Percentiles rank a stretch among this genome's conserved stretches.
These are phyloP conservation scores for Caenorhabditis briggsae DNA, from an alignment of 1,140 invertebrate species.

Conservation along the genomic window DNA sequence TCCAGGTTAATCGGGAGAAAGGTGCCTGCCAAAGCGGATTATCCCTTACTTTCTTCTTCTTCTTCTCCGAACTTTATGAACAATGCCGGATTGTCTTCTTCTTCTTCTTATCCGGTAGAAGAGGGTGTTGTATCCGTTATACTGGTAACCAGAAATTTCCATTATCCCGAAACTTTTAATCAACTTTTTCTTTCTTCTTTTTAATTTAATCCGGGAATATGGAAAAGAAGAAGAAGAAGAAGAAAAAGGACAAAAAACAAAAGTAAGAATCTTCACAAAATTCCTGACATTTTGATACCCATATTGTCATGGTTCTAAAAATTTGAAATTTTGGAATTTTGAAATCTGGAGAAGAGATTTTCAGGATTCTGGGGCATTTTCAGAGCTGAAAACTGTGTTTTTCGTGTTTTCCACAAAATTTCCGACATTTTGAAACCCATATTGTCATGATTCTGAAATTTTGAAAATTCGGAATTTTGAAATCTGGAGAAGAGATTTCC, in stretches of 20 bases:
- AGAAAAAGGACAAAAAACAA: too few relatives aligned
- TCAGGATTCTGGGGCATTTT: background rate
- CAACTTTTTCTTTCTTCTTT: background rate
- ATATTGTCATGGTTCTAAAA: too few relatives aligned
- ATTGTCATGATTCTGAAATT: too few relatives aligned
- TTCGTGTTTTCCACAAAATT: too few relatives aligned
- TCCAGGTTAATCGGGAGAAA: slow-evolving; percentile 51
- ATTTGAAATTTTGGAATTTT: background rate
- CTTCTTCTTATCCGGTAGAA: background rate
- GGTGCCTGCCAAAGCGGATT: slow-evolving; percentile 49
- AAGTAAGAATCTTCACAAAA: too few relatives aligned
- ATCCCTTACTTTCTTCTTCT: background rate
- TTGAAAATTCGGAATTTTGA: too few relatives aligned
- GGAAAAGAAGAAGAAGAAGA: background rate
- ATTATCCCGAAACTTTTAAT: slow-evolving; percentile 9
- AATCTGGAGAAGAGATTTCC: background rate
- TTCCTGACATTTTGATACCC: too few relatives aligned
- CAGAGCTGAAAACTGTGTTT: too few relatives aligned
- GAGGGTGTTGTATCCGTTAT: background rate
- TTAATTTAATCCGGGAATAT: background rate
- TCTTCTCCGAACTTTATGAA: background rate
- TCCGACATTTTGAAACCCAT: too few relatives aligned
- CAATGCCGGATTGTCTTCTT: slow-evolving; percentile 7
- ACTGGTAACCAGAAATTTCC: background rate
- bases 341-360: background rate